A percentile compares a stretch with the other conserved stretches of the same genome.
phyloP scores from a whole-genome alignment of 2,113 vertebrate species.

The Grammomys surdaster region DNA sequence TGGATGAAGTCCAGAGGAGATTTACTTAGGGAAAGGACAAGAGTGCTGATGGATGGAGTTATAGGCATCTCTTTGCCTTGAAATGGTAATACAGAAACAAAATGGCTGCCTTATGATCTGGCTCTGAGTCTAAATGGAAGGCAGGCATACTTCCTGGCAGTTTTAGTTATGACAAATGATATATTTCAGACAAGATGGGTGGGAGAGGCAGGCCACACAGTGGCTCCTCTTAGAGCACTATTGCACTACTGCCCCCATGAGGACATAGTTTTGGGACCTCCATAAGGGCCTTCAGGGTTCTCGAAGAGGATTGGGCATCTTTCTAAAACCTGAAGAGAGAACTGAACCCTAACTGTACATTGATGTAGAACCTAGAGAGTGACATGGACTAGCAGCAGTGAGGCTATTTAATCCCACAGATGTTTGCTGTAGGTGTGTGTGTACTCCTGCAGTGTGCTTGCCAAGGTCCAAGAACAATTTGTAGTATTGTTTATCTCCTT shows the following conservation, averaged over 20 bases:
- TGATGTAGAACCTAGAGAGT: no score
- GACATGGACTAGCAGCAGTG: no score
- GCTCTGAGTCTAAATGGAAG: background rate
- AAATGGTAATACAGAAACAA: background rate
- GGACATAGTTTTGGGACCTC: background rate
- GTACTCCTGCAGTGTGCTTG: no score
- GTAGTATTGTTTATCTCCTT: background rate
- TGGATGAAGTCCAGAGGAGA: background rate
- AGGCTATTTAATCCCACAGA: no score
- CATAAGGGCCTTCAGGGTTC: background rate
- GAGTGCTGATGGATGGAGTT: background rate
- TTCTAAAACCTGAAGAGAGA: no score
- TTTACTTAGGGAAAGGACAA: background rate
- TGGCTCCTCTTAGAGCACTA: background rate
- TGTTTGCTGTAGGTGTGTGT: no score
- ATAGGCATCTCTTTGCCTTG: background rate
- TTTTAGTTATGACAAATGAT: background rate
- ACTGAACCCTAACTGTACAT: no score
- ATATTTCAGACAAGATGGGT: background rate
- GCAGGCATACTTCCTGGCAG: background rate
- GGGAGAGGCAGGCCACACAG: background rate
- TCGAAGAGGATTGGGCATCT: no score
- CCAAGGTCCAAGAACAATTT: no score
- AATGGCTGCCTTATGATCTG: background rate
- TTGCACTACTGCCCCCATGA: background rate